phyloP scores from a whole-genome alignment of 2,113 vertebrate genomes.

The Enhydra lutris region DNA sequence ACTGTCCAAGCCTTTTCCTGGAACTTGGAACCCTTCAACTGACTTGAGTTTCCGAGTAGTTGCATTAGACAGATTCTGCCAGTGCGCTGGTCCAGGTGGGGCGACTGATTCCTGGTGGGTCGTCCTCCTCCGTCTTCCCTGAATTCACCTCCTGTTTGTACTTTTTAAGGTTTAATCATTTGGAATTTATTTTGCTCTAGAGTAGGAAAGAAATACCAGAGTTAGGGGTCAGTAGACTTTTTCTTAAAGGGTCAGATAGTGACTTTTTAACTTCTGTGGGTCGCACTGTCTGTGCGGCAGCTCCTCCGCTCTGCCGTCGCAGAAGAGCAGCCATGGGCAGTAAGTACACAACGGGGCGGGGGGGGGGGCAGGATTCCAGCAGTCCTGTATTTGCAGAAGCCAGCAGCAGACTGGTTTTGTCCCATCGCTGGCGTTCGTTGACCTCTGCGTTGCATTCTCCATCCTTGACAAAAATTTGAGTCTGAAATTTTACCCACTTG shows the following conservation, averaged over 20 bases:
- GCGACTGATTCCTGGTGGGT: neutral
- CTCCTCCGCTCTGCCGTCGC: neutral
- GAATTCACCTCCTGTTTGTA: neutral
- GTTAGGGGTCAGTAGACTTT: neutral
- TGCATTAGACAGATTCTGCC: neutral
- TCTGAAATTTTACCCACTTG: neutral
- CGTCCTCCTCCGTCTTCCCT: neutral
- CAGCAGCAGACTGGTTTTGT: neutral
- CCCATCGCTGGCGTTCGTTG: neutral
- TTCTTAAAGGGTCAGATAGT: neutral
- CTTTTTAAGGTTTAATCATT: neutral
- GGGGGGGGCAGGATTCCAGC: neutral
- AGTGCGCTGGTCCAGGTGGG: neutral
- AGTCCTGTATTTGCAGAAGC: neutral
- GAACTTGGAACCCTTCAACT: neutral
- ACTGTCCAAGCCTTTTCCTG: neutral
- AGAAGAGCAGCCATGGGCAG: neutral
- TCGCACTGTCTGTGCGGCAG: neutral
- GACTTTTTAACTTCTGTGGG: neutral
- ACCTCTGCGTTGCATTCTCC: neutral
- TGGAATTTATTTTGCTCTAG: neutral
- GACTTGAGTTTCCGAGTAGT: neutral
- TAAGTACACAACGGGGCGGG: neutral
- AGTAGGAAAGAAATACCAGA: neutral
- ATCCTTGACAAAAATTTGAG: neutral